Evolutionary conservation across 2,113 vertebrate species (phyloP), one percentile per base, ranked within the genome.

Genomic region (Brachypteracias leptosomus): DNA sequence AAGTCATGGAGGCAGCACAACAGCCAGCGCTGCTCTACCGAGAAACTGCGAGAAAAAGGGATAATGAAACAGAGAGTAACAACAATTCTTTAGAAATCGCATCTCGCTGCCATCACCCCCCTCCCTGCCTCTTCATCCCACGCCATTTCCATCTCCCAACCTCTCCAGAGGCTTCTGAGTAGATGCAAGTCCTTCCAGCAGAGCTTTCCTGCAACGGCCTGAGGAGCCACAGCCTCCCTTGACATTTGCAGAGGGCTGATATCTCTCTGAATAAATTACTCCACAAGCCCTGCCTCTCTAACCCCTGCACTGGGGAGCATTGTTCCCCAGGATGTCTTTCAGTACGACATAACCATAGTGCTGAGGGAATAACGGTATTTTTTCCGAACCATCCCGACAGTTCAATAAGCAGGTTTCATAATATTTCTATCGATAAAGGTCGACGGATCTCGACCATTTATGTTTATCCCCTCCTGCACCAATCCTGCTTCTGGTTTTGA

Each of bases 191-290:
- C 55, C 73, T 90, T 88, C 59, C 73, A 73, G 68, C 7, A 0
- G 46, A 84, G 84, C 40, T 94, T 66, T 88, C 94, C 95, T 83
- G 93, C 96, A 97, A 74, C 51, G 95, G 94, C 85, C 93, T 26
- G 86, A 81, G 87, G 72, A 94, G 81, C 58, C 76, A 89, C 70
- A 89, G 90, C 62, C 90, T 91, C 88, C 66, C 71, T 58, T 61
- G 93, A 96, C 68, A 85, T 57, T 85, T 91, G 67, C 88, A 93
- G 89, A 90, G 2, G 78, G 78, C 77, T 89, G 75, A 4, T 88
- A 51, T 57, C 72, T 77, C 94, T 83, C 10, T 42, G 88, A 96
- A 95, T 96, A 95, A 24, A 96, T 66, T 70, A 88, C 86, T 52
- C 90, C 72, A 66, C 42, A 44, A 17, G 67, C 81, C 81, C 82